Evolutionary conservation across 2,113 vertebrate genomes (phyloP), one percentile per base, ranked within the genome.

Genomic region (Melospiza georgiana): DNA sequence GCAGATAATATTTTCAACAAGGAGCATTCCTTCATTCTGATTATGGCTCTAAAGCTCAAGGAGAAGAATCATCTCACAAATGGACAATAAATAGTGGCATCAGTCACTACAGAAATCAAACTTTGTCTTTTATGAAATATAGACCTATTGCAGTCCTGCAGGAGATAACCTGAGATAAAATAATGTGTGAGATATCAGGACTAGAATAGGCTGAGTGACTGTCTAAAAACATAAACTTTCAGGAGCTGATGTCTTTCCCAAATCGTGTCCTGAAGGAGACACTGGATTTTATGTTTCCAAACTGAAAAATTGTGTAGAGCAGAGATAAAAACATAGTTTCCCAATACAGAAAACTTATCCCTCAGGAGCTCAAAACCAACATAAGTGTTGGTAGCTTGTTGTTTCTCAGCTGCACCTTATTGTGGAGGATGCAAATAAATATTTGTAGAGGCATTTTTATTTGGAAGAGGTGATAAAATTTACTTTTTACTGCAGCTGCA

Each of bases 91-190:
- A 90, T 35, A 83, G 67, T 31, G 51, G 16, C 63, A 95, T 93
- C 79, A 76, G 84, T 89, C 93, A 89, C 44, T 78, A 21, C 30
- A 71, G 78, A 79, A 91, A 69, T 92, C 80, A 87, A 92, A 87
- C 54, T 89, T 89, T 84, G 74, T 97, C 66, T 94, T 94, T 83
- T 91, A 72, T 94, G 84, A 89, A 89, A 82, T 94, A 89, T 2
- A 72, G 89, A 58, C n/a, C 19, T 78, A 82, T 57, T 89, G 54
- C 65, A 84, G 57, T 79, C 66, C 89, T 92, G 39, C 27, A 84
- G 66, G 69, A 33, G 77, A 79, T 84, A 87, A 92, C n/a, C 30
- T 89, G 77, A 84, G 73, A 51, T 91, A 65, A 39, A 94, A 72
- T 84, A 77, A 91, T 21, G n/a, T 41, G 20, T 9, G 72, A 76